Conservation (phyloP, 2,113 vertebrate genomes). For the Myotis brandtii region DNA sequence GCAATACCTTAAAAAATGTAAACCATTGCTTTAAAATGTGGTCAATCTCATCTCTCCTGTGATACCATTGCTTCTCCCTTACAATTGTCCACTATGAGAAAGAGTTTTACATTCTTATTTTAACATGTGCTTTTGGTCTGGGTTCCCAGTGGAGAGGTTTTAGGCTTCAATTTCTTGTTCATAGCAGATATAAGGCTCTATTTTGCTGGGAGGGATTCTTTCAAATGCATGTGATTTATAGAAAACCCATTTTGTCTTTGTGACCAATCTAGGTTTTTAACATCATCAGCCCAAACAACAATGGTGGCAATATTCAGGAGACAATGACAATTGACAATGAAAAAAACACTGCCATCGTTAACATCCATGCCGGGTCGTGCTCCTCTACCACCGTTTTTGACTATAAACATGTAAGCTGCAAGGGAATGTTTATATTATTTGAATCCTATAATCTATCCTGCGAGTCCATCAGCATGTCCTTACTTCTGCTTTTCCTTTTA, state of each 20-base stretch:
- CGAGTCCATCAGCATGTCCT: not conserved
- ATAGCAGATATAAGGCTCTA: not conserved
- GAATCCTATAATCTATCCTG: not conserved
- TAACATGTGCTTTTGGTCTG: not conserved
- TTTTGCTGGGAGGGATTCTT: not conserved
- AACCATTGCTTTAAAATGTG: not conserved
- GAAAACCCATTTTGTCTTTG: not conserved
- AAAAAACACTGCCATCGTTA: constrained; percentile 53
- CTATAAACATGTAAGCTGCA: constrained; percentile 83
- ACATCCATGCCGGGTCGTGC: constrained; percentile 77
- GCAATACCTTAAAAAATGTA: not conserved
- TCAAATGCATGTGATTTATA: not conserved
- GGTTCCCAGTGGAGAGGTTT: not conserved
- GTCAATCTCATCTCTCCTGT: not conserved
- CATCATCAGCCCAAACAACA: constrained; percentile 53
- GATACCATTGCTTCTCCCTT: not conserved
- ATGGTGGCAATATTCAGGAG: constrained; percentile 72
- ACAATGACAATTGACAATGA: constrained; percentile 83
- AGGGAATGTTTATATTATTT: not conserved
- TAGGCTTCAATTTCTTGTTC: not conserved
- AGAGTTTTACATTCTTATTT: not conserved
- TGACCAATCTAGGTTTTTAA: constrained; percentile 71
- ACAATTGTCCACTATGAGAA: not conserved
- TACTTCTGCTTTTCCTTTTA: constrained; percentile 15
- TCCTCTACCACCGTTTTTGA: constrained; percentile 88